phyloP scores from a whole-genome alignment of 1,140 invertebrate genomes.

The Eubasilissa regina region DNA sequence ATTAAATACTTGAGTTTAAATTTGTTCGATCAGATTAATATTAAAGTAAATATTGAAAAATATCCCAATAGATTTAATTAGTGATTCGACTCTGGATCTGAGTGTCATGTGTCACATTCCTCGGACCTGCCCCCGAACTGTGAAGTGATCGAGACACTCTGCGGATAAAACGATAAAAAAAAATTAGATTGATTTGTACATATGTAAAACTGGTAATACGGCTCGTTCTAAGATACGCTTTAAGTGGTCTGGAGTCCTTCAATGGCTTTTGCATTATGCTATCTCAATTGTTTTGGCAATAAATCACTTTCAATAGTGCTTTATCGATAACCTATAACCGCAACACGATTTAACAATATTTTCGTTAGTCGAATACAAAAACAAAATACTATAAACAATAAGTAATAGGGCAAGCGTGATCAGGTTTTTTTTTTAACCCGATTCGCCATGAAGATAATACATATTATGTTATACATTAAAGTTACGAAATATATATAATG shows the following conservation, averaged over 20 bases:
- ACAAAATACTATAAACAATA: no score
- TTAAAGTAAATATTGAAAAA: neutral
- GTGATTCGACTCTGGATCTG: neutral
- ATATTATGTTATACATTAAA: no score
- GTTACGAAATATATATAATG: no score
- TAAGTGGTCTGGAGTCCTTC: constrained; percentile 1
- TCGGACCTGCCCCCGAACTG: neutral
- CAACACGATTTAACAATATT: neutral
- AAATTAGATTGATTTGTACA: neutral
- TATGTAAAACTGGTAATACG: constrained; percentile 4
- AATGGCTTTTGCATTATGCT: neutral
- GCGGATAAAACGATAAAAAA: constrained; percentile 13
- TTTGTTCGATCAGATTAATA: no score
- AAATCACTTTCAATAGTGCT: neutral
- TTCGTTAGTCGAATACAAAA: no score
- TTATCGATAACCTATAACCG: neutral
- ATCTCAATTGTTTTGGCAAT: constrained; percentile 21
- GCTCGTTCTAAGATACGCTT: neutral
- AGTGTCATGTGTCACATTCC: neutral
- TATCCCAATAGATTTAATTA: neutral
- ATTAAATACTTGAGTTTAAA: no score
- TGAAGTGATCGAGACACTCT: neutral
- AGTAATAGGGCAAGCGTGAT: no score
- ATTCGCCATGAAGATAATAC: no score
- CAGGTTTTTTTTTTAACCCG: no score